Base-by-base conservation (phyloP, 2,888 invertebrate genomes). In the Brachyptera risi region DNA sequence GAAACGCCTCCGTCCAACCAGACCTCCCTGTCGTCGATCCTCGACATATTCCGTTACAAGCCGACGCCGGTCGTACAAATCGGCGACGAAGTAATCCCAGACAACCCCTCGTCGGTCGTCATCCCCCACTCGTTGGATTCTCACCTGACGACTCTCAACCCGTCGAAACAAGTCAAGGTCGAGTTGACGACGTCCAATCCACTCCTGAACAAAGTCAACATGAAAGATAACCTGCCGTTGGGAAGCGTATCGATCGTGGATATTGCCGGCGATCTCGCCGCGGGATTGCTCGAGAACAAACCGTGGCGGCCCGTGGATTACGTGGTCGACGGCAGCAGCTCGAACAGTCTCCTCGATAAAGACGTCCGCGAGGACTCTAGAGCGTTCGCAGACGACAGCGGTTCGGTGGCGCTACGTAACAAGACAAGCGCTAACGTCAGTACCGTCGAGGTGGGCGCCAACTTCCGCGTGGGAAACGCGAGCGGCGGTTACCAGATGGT, bases 51-150 rank as follows among this genome's bases (percentile, higher is more conserved):
- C 59, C 40, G 47, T 15, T 75, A 75, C 63, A 69, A 72, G 7
- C 74, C 74, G 24, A 76, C 76, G 1, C 73, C 75, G 62, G 75
- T 77, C 1, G 72, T 77, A 0, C 72, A 70, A 64, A 71, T 76
- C 17, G 77, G 76, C 15, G 72, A 73, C 59, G 74, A 76, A 65
- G 71, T 73, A 5, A 66, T 71, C 21, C 66, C 68, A 15, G 68
- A 69, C 37, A 44, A 9, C 40, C 40, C 40, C 40, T 5, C 7
- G 19, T 11, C 44, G 40, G 11, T 11, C n/a, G 13, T 38, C 4
- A 11, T n/a, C n/a, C n/a, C n/a, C n/a, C n/a, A n/a, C n/a, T n/a
- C n/a, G n/a, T n/a, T n/a, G n/a, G n/a, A n/a, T n/a, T n/a, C n/a
- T 13, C 40, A 3, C 3, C 42, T 31, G n/a, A 51, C 17, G 21